Evolutionary conservation across 2,113 vertebrate genomes (phyloP), one percentile per base, ranked within the genome.

Genomic region (Chamaetylas fuelleborni): DNA sequence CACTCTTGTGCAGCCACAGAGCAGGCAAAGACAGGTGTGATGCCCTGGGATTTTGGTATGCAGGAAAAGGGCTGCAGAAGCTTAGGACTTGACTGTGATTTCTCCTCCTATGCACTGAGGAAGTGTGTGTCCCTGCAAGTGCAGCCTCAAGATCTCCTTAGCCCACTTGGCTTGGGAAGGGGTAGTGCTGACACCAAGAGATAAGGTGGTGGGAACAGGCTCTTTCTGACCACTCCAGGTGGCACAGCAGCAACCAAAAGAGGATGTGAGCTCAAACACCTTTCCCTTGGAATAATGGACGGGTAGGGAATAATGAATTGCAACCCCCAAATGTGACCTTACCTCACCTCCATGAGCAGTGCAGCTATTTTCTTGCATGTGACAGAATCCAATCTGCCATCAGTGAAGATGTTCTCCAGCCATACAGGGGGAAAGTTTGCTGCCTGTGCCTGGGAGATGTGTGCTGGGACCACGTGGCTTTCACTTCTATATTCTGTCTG

Each of bases 1-100:
- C 2, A 1, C 61, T 83, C 13, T 53, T 67, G 36, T 45, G n/a
- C 16, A 79, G 36, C n/a, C 56, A 40, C 0, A 0, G 50, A 73
- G 22, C 4, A 3, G 47, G 33, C 51, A 58, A 84, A 79, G 69
- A 36, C 38, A 36, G 33, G 7, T 48, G 31, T 61, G 38, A 34
- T 70, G 34, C 14, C 47, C 51, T 71, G 51, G n/a, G 38, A 23
- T 81, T 94, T 36, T 26, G 56, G 42, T 50, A 60, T 56, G 26
- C n/a, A 36, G 20, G 14, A 33, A 73, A 57, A 72, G 33, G 36
- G 19, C 45, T 90, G 43, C 50, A 93, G 66, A 85, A 51, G 14
- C 29, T 34, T 58, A 34, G 50, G 67, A 43, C 40, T 29, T 45
- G 28, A 5, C 19, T 4, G 1, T 34, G 24, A 28, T 31, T 87